Percentiles rank a stretch among this genome's conserved stretches.
These are phyloP conservation scores for Bucco capensis DNA, from an alignment of 2,113 vertebrate genomes.

Conservation along the genomic window DNA sequence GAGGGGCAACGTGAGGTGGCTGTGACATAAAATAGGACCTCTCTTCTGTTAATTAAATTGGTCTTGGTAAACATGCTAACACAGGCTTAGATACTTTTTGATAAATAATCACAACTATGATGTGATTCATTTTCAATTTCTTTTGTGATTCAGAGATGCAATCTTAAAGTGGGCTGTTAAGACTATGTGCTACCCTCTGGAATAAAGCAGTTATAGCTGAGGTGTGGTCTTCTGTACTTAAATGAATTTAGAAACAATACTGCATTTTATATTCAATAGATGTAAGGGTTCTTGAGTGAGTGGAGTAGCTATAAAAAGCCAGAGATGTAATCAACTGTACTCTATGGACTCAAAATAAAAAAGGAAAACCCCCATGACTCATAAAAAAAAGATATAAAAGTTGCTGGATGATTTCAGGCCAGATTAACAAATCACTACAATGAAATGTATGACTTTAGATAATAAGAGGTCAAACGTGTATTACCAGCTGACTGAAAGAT, in stretches of 20 bases:
- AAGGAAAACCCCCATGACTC: not conserved
- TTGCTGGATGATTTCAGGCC: not conserved
- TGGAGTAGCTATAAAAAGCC: not conserved
- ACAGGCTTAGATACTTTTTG: not conserved
- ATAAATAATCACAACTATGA: not conserved
- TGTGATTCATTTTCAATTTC: not conserved
- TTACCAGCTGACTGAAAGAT: conserved; percentile 62
- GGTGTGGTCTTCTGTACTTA: not conserved
- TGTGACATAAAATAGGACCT: not conserved
- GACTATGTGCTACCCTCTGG: not conserved
- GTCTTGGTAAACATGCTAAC: not conserved
- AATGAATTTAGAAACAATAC: not conserved
- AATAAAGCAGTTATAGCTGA: not conserved
- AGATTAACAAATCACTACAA: conserved; percentile 57
- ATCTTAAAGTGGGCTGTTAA: not conserved
- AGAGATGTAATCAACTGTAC: not conserved
- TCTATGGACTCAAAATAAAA: not conserved
- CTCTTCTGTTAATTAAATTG: not conserved
- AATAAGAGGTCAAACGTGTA: conserved; percentile 65
- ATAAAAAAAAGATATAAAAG: not conserved
- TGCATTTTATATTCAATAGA: not conserved
- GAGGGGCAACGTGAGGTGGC: not conserved
- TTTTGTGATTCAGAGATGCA: not conserved
- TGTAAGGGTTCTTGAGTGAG: not conserved
- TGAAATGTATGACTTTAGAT: conserved; percentile 47